Base-by-base conservation (phyloP, 92 coral and sea anemone genomes). In the Virgularia gustaviana region DNA sequence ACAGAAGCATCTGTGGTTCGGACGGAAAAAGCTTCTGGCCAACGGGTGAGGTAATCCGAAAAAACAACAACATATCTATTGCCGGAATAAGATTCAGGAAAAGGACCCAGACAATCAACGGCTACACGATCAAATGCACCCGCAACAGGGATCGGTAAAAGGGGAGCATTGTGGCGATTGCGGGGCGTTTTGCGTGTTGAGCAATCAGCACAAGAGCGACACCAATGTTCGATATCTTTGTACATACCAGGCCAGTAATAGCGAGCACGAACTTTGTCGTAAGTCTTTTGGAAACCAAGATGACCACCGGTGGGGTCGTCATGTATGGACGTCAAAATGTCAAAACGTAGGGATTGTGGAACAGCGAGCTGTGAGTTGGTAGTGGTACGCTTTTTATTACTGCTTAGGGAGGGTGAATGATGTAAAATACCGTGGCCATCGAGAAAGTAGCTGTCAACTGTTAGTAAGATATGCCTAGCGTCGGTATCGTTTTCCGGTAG, bases 1-100 rank as follows among this genome's bases (percentile, higher is more conserved):
- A 65, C 63, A 0, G 67, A 34, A 1, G 86, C 83, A 45, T 82
- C 83, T 4, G 28, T 47, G 2, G 73, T 41, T 0, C 72, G 27
- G 0, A 77, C 71, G 1, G 86, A 36, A 70, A 82, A 82, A 6
- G 86, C 86, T 28, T 81, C 83, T 0, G 71, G 67, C 79, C 81
- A 84, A 15, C 79, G 73, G 3, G 88, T 84, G 1, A 80, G 23
- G 43, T 67, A 75, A 33, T 80, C 89, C 2, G 65, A 66, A 4
- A 85, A 61, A 0, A 75, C 86, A 41, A 41, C 47, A 16, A 41
- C 16, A 41, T 41, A 16, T 16, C 47, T 47, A 12, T 83, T 83
- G 1, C 75, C 79, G 10, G 23, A 19, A 7, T 57, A 11, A 0
- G 85, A 43, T 10, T 49, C 9, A 9, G 79, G 84, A 0, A 79